phyloP scores from a whole-genome alignment of 1,140 invertebrate genomes.

The Gerris buenoi region DNA sequence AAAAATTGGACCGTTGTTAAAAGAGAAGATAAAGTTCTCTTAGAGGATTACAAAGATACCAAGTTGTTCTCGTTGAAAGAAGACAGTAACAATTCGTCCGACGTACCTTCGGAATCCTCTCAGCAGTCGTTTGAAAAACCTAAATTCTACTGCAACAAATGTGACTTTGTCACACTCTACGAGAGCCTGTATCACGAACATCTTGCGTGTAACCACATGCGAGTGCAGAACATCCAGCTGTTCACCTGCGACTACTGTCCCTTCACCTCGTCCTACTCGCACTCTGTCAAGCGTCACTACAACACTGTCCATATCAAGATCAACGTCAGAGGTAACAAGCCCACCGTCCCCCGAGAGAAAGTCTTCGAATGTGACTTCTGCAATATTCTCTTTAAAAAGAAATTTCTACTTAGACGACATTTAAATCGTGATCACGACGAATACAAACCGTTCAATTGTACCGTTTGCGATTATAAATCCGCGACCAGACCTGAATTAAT shows the following conservation, averaged over 20 bases:
- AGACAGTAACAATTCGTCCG: neutral
- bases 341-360: neutral
- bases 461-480: neutral
- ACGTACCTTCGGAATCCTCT: neutral
- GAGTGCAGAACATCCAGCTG: neutral
- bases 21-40: neutral
- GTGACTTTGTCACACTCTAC: neutral
- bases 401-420: neutral
- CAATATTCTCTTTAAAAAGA: neutral
- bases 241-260: neutral
- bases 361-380: neutral
- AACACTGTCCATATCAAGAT: neutral
- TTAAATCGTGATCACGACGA: neutral
- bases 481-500: neutral
- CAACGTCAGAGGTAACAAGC: neutral
- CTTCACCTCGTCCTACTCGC: neutral
- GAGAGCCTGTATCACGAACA: neutral
- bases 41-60: neutral
- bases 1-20: neutral
- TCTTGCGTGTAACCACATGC: neutral
- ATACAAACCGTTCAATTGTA: neutral
- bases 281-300: neutral
- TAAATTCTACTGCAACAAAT: neutral
- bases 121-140: neutral
- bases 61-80: neutral